Evolutionary conservation across 2,797 vertebrate genomes (phyloP).

Genomic region (Melanotaenia maccullochi): DNA sequence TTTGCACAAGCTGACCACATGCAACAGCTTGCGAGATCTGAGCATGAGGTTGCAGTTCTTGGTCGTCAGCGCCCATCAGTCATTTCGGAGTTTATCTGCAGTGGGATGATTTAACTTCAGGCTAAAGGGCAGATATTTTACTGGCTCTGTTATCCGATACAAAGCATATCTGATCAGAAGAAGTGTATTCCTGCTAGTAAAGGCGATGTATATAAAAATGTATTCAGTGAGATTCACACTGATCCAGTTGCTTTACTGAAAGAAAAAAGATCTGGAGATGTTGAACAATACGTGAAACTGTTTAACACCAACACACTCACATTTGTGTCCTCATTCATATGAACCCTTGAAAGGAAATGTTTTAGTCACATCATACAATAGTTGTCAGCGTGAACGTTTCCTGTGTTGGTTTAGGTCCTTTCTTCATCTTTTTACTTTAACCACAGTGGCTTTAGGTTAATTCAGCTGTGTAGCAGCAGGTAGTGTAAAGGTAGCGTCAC

Average conservation of each 20-base stretch:
- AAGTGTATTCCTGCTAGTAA: not conserved
- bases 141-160: not conserved
- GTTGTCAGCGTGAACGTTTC: slow-evolving; percentile 3
- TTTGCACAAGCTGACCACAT: not conserved
- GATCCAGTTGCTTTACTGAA: slow-evolving; percentile 40
- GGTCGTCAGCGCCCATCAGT: not conserved
- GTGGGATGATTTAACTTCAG: not conserved
- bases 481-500: not conserved
- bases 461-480: not conserved
- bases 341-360: too few species aligned
- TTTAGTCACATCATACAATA: too few species aligned
- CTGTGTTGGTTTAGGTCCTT: not conserved
- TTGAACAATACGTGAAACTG: not conserved
- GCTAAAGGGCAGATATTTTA: not conserved
- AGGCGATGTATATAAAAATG: not conserved
- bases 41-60: slow-evolving; percentile 2
- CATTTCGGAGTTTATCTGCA: not conserved
- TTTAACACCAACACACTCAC: not conserved
- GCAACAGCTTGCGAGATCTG: not conserved
- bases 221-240: slow-evolving; percentile 19
- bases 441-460: not conserved
- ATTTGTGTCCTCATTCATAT: not conserved
- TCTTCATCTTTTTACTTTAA: not conserved
- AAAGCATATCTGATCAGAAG: not conserved
- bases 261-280: slow-evolving; percentile 8